Evolutionary conservation across 2,113 vertebrate genomes (phyloP).

Genomic region (Typhlomys cinereus): DNA sequence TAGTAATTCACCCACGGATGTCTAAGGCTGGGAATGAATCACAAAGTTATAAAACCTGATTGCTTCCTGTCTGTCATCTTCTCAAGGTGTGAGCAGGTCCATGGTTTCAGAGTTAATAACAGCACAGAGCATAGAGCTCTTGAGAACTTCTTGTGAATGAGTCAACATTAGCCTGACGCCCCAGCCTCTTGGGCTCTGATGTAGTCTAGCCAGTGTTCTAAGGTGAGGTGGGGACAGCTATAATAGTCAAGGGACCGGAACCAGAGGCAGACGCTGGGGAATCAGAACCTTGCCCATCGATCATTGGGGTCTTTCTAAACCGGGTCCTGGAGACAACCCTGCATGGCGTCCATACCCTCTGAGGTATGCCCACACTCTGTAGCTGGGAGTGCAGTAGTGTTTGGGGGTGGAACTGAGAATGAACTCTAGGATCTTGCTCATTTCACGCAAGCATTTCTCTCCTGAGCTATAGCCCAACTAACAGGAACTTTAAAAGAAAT

Average conservation of each 20-base stretch:
- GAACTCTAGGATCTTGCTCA: not conserved
- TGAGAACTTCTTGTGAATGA: not conserved
- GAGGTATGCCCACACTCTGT: not conserved
- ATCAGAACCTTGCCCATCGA: not conserved
- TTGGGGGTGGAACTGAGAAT: not conserved
- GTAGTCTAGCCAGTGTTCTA: not conserved
- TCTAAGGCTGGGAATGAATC: slow-evolving; percentile 61
- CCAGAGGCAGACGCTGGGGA: not conserved
- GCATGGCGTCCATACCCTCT: not conserved
- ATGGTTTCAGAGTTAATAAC: slow-evolving; percentile 18
- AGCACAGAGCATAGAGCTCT: not conserved
- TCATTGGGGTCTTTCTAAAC: not conserved
- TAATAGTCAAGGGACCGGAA: not conserved
- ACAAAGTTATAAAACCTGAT: slow-evolving; percentile 50
- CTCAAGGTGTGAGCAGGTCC: slow-evolving; percentile 38
- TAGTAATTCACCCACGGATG: slow-evolving; percentile 60
- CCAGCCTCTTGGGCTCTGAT: not conserved
- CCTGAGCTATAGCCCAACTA: not conserved
- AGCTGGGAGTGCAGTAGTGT: not conserved
- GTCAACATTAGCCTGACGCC: not conserved
- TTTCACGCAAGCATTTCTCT: not conserved
- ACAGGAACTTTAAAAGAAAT: not conserved
- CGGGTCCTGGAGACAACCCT: not conserved
- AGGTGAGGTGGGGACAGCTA: not conserved
- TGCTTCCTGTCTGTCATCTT: slow-evolving; percentile 26